These are phyloP conservation scores for Nipponacmea schrenckii DNA, from an alignment of 2,888 invertebrate species.

Conservation along the genomic window DNA sequence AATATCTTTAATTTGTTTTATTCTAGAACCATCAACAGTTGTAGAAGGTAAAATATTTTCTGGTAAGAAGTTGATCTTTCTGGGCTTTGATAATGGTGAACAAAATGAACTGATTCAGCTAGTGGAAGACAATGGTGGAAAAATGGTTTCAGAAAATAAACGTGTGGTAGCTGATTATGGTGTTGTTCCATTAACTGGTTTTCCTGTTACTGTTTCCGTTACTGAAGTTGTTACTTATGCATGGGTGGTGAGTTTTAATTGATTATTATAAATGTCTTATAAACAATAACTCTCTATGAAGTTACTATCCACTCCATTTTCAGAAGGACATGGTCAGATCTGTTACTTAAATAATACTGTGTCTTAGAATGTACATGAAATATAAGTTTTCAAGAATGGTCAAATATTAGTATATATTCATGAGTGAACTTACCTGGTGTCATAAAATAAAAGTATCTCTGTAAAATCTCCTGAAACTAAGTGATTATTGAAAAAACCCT, in stretches of 20 bases:
- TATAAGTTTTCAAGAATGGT: no score
- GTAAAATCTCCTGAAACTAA: no score
- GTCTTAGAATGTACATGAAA: no score
- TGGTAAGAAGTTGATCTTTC: slow-evolving; percentile 60
- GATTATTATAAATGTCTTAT: no score
- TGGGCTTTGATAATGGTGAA: slow-evolving; percentile 65
- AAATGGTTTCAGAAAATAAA: slow-evolving; percentile 32
- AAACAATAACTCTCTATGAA: neutral
- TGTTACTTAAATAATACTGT: no score
- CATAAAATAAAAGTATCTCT: no score
- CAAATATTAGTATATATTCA: no score
- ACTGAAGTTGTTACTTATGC: slow-evolving; percentile 77
- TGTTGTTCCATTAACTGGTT: slow-evolving; percentile 73
- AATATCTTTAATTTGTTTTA: neutral
- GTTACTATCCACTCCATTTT: no score
- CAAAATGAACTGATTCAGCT: slow-evolving; percentile 51
- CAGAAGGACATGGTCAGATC: no score
- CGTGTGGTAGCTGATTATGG: slow-evolving; percentile 74
- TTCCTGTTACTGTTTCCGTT: slow-evolving; percentile 69
- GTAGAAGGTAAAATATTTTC: slow-evolving; percentile 43
- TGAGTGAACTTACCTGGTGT: no score
- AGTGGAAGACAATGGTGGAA: slow-evolving; percentile 70
- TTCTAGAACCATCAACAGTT: neutral
- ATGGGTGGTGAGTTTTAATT: slow-evolving; percentile 76
- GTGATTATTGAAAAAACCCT: no score